Base-by-base conservation (phyloP, 2,113 vertebrate genomes). In the Toxotes jaculatrix region DNA sequence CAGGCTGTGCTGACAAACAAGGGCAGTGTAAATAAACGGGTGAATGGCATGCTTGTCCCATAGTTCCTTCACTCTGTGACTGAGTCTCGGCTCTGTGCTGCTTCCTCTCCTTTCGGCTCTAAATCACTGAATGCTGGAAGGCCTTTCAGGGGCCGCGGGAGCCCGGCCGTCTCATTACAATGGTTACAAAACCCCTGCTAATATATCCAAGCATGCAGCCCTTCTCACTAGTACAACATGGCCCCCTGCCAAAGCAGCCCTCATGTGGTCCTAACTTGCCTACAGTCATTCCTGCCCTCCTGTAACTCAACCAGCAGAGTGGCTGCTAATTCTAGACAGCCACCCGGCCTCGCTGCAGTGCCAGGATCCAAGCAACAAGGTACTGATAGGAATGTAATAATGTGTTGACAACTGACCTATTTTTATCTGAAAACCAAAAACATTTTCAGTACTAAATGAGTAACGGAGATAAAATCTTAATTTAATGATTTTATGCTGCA, bases 181-280 rank as follows among this genome's bases (percentile, higher is more conserved):
- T 82, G 80, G 88, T 82, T 86, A 89, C 91, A 86, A 90, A 93
- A 89, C 85, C 82, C 84, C 81, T 79, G 89, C 92, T 88, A 92
- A 92, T 90, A 91, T 86, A 91, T 81, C 87, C 85, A 84, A 89
- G 92, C 83, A 89, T 82, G 90, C 87, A 79, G 83, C 80, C 80
- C 79, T 76, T 85, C 91, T 80, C 84, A 62, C 87, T 92, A 87
- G 83, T 87, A 90, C 88, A 90, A 90, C 88, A 90, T 93, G 91
- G 93, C 88, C 64, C 83, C 73, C 77, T 89, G 93, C 92, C 93
- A 94, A 79, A 70, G 77, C 42, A 38, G 87, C 71, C 82, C 78
- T 81, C 79, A 79, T 80, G 82, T 63, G 82, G 87, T 72, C 86
- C 47, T 64, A 36, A 75, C 78, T 75, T 27, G 60, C 81, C 86